These are phyloP conservation scores for Acanthisitta chloris DNA, from an alignment of 2,113 vertebrate species.

Conservation along the genomic window DNA sequence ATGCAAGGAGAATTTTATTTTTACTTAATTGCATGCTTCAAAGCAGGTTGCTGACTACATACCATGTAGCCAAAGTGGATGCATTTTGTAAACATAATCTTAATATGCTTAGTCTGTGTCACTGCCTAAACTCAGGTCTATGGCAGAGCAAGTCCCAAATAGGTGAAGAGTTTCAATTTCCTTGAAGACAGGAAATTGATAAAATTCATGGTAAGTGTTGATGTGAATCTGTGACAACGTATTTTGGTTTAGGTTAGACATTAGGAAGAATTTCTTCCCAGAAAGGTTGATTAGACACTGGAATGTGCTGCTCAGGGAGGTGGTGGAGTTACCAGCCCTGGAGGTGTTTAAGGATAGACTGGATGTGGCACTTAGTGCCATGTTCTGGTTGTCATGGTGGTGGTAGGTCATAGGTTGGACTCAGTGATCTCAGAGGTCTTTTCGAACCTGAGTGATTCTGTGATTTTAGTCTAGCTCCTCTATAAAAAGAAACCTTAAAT, in stretches of 20 bases:
- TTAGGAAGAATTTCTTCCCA: too few relatives aligned
- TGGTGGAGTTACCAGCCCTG: too few relatives aligned
- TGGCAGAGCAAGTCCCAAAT: neutral
- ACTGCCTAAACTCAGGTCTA: neutral
- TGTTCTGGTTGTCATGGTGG: too few relatives aligned
- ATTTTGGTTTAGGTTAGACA: too few relatives aligned
- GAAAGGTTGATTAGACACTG: too few relatives aligned
- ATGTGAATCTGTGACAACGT: neutral
- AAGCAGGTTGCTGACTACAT: neutral
- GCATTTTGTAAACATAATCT: neutral
- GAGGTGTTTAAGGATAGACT: too few relatives aligned
- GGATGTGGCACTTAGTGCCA: too few relatives aligned
- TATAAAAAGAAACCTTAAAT: neutral
- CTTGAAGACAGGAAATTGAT: neutral
- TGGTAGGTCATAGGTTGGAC: too few relatives aligned
- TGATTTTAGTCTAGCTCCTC: neutral
- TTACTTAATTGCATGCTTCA: neutral
- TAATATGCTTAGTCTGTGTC: neutral
- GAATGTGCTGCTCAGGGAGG: too few relatives aligned
- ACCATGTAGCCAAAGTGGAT: neutral
- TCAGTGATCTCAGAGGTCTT: too few relatives aligned
- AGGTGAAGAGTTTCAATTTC: neutral
- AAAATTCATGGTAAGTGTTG: neutral
- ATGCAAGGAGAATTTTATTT: neutral
- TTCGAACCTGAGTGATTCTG: too few relatives aligned